Conservation (phyloP, 2,888 invertebrate species). For the Eristalis tenax region DNA sequence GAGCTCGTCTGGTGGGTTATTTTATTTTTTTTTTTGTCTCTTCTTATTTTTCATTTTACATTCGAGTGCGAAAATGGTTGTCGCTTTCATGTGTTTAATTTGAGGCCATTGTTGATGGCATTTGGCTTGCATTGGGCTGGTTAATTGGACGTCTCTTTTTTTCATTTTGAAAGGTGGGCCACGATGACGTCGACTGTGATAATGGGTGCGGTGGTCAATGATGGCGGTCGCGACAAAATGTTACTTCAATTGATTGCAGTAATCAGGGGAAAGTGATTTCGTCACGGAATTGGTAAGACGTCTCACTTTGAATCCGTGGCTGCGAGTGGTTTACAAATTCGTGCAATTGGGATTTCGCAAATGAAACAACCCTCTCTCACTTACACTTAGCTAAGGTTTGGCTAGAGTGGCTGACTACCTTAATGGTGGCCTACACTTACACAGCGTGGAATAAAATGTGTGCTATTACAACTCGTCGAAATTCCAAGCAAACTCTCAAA, state of each 20-base stretch:
- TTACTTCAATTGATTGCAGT: constrained; percentile 3
- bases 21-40: neutral
- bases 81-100: constrained; percentile 15
- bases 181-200: neutral
- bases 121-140: constrained; percentile 12
- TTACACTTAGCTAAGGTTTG: too few relatives aligned
- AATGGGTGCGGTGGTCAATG: neutral
- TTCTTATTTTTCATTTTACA: neutral
- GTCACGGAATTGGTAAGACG: neutral
- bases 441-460: too few relatives aligned
- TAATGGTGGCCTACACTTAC: too few relatives aligned
- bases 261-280: constrained; percentile 29
- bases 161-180: constrained; percentile 2
- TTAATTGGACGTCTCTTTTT: constrained; percentile 2
- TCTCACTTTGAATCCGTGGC: too few relatives aligned
- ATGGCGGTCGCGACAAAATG: constrained; percentile 10
- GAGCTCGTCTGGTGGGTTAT: constrained; percentile 2
- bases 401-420: too few relatives aligned
- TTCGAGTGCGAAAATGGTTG: constrained; percentile 25
- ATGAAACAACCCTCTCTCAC: too few relatives aligned
- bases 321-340: too few relatives aligned
- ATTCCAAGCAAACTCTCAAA: too few relatives aligned
- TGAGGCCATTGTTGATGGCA: constrained; percentile 19
- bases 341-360: too few relatives aligned
- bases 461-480: too few relatives aligned